phyloP scores from a whole-genome alignment of 2,888 invertebrate genomes.

The Drosophila setosimentum region DNA sequence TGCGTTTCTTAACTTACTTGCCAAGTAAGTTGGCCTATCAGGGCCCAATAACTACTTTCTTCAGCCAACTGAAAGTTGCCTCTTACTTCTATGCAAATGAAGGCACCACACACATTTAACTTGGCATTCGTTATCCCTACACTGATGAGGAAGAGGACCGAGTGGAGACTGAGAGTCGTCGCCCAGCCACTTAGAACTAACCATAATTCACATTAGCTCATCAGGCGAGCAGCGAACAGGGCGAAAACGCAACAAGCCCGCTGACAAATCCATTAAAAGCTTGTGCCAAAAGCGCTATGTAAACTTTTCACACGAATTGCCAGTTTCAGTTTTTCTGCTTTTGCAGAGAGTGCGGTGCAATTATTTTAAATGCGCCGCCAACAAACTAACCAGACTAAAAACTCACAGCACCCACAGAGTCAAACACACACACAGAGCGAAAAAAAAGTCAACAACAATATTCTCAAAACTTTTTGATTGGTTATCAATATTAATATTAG shows the following conservation, averaged over 20 bases:
- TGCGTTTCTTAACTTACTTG: constrained; percentile 10
- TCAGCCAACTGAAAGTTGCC: constrained; percentile 30
- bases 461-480: neutral
- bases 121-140: constrained; percentile 29
- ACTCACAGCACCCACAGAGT: constrained; percentile 7
- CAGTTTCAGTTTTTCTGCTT: constrained; percentile 46
- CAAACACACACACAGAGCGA: neutral
- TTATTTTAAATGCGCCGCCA: constrained; percentile 77
- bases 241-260: constrained; percentile 55
- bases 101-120: constrained; percentile 38
- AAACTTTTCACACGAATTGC: constrained; percentile 77
- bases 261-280: constrained; percentile 78
- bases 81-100: constrained; percentile 46
- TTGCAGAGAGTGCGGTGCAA: constrained; percentile 60
- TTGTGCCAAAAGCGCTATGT: constrained; percentile 76
- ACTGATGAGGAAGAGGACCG: neutral
- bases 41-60: constrained; percentile 25
- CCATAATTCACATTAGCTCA: constrained; percentile 71
- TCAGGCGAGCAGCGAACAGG: constrained; percentile 12
- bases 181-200: constrained; percentile 53
- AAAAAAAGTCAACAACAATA: too few relatives aligned
- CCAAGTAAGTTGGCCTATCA: constrained; percentile 15
- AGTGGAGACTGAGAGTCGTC: constrained; percentile 14
- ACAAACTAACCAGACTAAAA: constrained; percentile 69
- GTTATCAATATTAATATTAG: neutral